Percentiles rank a stretch among this genome's conserved stretches.
Evolutionary conservation across 2,113 vertebrate species (phyloP).

Genomic region (Indri indri): DNA sequence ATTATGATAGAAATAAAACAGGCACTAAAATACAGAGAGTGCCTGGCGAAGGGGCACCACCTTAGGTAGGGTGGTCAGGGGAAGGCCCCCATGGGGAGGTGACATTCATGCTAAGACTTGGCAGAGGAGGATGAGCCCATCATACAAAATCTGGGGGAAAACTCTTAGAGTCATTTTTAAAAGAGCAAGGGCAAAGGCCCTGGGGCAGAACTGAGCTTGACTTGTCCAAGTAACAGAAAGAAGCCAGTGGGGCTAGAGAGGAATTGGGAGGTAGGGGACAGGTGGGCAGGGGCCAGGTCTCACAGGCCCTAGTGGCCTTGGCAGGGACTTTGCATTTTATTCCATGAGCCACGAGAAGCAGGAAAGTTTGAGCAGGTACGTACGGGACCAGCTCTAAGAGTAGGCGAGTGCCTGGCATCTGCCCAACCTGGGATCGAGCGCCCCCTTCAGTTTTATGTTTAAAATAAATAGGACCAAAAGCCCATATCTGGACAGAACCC

Average conservation of each 20-base stretch:
- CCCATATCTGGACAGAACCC: slow-evolving; percentile 18
- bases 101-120: neutral
- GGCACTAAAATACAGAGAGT: neutral
- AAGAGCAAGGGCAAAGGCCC: neutral
- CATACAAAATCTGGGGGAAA: neutral
- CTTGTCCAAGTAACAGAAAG: neutral
- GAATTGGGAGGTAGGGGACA: neutral
- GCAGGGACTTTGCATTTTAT: neutral
- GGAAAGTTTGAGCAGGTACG: too few species aligned
- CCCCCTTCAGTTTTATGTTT: neutral
- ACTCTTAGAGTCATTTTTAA: neutral
- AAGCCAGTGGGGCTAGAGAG: neutral
- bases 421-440: neutral
- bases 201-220: neutral
- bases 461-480: slow-evolving; percentile 49
- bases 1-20: neutral
- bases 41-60: neutral
- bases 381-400: neutral
- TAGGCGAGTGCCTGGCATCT: neutral
- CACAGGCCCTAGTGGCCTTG: fast-evolving
- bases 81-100: neutral
- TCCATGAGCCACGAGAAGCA: neutral
- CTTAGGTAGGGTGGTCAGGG: neutral
- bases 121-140: neutral
- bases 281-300: neutral